These are phyloP conservation scores for Miltochrista miniata DNA, from an alignment of 2,888 invertebrate species.

Conservation along the genomic window DNA sequence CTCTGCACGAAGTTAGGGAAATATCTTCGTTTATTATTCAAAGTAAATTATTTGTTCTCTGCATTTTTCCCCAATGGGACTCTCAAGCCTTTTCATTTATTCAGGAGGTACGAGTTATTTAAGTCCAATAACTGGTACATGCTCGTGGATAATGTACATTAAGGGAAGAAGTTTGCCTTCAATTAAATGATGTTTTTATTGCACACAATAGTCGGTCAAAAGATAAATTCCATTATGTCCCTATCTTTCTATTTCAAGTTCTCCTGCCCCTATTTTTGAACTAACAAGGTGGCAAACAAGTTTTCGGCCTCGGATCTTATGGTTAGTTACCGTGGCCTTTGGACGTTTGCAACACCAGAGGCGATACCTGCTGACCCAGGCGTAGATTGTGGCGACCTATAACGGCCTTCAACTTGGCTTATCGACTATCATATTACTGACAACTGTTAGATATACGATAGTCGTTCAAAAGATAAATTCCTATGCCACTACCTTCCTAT, in stretches of 20 bases:
- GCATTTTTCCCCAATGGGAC: conserved; percentile 63
- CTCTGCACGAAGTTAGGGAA: conserved; percentile 50
- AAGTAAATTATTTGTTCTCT: conserved; percentile 68
- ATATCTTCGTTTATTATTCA: conserved; percentile 77
- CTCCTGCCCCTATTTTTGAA: no score
- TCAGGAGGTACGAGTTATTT: conserved; percentile 60
- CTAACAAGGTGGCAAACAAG: no score
- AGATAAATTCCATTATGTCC: conserved; percentile 22
- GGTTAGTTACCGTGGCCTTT: no score
- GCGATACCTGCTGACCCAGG: no score
- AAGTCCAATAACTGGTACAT: conserved; percentile 54
- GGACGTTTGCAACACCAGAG: no score
- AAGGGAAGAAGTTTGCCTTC: conserved; percentile 38
- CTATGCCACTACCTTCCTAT: conserved; percentile 14
- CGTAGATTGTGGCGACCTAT: no score
- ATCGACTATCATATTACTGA: no score
- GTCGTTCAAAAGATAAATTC: conserved; percentile 24
- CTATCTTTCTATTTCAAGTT: conserved; percentile 16
- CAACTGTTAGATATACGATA: no score
- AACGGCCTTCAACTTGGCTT: no score
- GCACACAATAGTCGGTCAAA: conserved; percentile 12
- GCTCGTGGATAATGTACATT: conserved; percentile 41
- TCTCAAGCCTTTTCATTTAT: conserved; percentile 70
- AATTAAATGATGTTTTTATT: conserved; percentile 39
- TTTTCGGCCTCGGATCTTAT: no score